A percentile compares a stretch with the other conserved stretches of the same genome.
Conservation (phyloP, 2,888 invertebrate species). For the Pachydiplax longipennis region DNA sequence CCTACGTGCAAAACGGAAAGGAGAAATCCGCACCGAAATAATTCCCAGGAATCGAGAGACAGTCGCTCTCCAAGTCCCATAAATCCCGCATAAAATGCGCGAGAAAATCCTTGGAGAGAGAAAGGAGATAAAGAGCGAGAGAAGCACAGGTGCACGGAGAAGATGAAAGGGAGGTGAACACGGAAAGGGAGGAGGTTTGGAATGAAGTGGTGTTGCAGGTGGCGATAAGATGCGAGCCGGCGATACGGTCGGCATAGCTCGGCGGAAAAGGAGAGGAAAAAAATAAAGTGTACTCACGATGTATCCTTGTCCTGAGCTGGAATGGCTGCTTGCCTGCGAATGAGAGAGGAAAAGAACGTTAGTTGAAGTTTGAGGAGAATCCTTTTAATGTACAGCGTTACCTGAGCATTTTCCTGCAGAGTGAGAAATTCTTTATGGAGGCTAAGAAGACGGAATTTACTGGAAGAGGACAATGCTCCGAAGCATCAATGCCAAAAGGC, state of each 20-base stretch:
- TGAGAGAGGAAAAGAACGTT: slow-evolving; percentile 51
- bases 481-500: too few species aligned
- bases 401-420: too few species aligned
- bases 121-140: slow-evolving; percentile 46
- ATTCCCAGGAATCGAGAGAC: too few species aligned
- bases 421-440: too few species aligned
- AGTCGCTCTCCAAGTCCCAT: too few species aligned
- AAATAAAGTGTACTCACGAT: slow-evolving; percentile 77
- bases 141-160: slow-evolving; percentile 48
- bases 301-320: slow-evolving; percentile 93
- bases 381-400: too few species aligned
- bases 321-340: slow-evolving; percentile 87
- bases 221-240: slow-evolving; percentile 46
- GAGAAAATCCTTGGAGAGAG: neutral
- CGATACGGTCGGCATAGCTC: neutral
- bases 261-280: neutral
- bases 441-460: too few species aligned
- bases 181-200: slow-evolving; percentile 47
- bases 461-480: too few species aligned
- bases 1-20: too few species aligned
- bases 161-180: slow-evolving; percentile 47
- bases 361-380: too few species aligned
- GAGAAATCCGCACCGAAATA: too few species aligned
- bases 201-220: slow-evolving; percentile 48
- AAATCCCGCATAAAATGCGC: too few species aligned